Percentiles rank a stretch among this genome's conserved stretches.
phyloP scores from a whole-genome alignment of 2,113 vertebrate species.

The Phycodurus eques region DNA sequence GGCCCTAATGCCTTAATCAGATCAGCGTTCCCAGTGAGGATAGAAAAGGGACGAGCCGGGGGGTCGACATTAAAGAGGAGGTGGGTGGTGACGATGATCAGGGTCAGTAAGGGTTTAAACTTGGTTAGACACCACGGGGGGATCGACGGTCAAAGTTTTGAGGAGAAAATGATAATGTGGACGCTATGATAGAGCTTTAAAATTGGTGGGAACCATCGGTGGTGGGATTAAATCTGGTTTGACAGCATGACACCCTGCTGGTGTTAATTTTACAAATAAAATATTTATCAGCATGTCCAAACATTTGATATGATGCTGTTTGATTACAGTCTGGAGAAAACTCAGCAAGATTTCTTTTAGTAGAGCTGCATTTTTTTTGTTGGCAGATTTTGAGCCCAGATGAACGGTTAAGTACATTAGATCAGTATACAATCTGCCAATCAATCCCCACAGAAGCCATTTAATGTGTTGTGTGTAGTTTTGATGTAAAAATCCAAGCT shows the following conservation, averaged over 20 bases:
- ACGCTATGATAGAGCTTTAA: conserved; percentile 40
- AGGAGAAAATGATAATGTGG: conserved; percentile 21
- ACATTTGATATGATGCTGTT: conserved; percentile 15
- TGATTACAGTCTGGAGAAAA: conserved; percentile 23
- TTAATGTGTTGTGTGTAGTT: background rate
- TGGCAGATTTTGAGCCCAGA: conserved; percentile 1
- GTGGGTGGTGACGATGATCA: conserved; percentile 31
- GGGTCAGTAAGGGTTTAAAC: conserved; percentile 22
- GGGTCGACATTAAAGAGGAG: conserved; percentile 6
- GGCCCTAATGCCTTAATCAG: conserved; percentile 58
- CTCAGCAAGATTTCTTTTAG: conserved; percentile 8
- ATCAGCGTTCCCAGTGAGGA: conserved; percentile 49
- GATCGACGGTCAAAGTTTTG: conserved; percentile 10
- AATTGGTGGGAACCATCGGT: conserved; percentile 36
- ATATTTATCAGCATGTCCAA: conserved; percentile 46
- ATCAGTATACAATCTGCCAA: background rate
- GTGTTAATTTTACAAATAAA: conserved; percentile 48
- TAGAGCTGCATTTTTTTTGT: background rate
- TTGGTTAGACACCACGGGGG: conserved; percentile 1
- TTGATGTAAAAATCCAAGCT: background rate
- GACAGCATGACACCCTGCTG: conserved; percentile 18
- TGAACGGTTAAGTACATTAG: background rate
- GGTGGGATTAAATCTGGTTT: conserved; percentile 2
- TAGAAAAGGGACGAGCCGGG: conserved; percentile 6
- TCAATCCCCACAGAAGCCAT: background rate